Conservation (phyloP, 2,113 vertebrate genomes). For the Bubo blakistoni region DNA sequence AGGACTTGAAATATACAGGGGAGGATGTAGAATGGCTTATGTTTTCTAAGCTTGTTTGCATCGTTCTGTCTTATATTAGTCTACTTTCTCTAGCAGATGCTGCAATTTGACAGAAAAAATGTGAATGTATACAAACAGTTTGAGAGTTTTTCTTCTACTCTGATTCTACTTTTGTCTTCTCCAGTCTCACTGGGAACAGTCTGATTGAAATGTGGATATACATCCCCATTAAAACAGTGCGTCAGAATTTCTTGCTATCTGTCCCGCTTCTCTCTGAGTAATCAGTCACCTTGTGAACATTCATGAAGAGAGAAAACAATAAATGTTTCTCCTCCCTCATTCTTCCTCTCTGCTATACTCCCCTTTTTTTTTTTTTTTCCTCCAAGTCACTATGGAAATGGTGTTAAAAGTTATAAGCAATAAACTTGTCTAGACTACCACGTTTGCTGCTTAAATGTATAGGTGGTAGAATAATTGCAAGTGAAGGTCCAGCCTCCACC, state of each 20-base stretch:
- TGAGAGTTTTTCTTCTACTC: not conserved
- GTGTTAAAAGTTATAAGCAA: not conserved
- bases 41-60: not conserved
- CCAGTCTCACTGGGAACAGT: not conserved
- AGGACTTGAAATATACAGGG: not conserved
- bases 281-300: not conserved
- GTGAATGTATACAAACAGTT: not conserved
- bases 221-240: not conserved
- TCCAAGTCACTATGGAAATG: not conserved
- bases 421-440: not conserved
- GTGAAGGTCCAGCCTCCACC: not conserved
- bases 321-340: not conserved
- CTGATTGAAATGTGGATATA: not conserved
- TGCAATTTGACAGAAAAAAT: not conserved
- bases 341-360: not conserved
- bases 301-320: not conserved
- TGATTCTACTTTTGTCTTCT: not conserved
- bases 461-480: not conserved
- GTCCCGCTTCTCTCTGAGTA: not conserved
- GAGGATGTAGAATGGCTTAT: not conserved
- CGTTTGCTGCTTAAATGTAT: not conserved
- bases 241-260: not conserved
- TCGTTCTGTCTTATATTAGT: not conserved
- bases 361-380: not conserved
- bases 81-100: not conserved